A percentile compares a stretch with the other conserved stretches of the same genome.
Conservation (phyloP, 2,888 invertebrate genomes). For the Unio delphinus region DNA sequence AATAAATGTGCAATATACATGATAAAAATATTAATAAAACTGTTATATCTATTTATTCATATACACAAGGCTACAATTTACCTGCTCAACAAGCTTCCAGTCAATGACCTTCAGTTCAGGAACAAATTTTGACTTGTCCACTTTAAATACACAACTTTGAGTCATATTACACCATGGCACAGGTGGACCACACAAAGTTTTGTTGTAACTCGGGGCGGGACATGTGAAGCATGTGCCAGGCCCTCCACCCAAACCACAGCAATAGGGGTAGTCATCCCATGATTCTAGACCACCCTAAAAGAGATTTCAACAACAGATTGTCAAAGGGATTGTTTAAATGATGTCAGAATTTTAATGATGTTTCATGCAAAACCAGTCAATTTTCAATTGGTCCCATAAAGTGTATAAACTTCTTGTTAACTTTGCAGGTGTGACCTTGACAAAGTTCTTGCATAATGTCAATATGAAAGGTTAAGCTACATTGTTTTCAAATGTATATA, state of each 20-base stretch:
- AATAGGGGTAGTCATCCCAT: slow-evolving; percentile 55
- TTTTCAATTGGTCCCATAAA: no score
- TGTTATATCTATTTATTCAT: background rate
- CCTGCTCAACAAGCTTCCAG: slow-evolving; percentile 58
- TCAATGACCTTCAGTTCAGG: slow-evolving; percentile 52
- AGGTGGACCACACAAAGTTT: slow-evolving; percentile 58
- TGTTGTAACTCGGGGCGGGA: slow-evolving; percentile 57
- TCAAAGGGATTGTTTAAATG: background rate
- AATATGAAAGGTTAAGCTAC: no score
- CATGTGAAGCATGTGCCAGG: slow-evolving; percentile 55
- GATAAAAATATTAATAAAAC: no score
- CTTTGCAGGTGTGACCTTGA: no score
- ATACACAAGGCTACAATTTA: slow-evolving; percentile 8
- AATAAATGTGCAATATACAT: no score
- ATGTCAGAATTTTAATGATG: background rate
- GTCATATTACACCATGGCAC: slow-evolving; percentile 58
- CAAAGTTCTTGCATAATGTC: no score
- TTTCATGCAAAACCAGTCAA: no score
- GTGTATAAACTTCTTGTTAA: no score
- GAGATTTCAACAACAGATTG: background rate
- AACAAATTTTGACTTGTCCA: slow-evolving; percentile 57
- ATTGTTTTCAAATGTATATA: no score
- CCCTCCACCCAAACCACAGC: slow-evolving; percentile 50
- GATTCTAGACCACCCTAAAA: slow-evolving; percentile 59
- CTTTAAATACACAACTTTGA: slow-evolving; percentile 58